Evolutionary conservation across 2,888 invertebrate species (phyloP), one percentile per base, ranked within the genome.

Genomic region (Spilarctia lutea): DNA sequence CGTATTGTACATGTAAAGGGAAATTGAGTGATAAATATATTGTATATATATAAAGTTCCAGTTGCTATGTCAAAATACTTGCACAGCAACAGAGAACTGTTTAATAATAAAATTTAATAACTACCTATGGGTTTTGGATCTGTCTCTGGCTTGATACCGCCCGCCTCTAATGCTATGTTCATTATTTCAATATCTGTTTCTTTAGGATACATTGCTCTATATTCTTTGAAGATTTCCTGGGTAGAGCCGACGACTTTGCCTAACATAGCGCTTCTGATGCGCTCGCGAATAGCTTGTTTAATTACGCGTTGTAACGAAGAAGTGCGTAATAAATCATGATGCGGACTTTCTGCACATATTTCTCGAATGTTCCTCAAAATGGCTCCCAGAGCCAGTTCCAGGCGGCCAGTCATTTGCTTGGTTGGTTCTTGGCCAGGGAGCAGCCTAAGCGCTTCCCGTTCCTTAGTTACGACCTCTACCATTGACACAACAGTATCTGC

Each of bases 351-450:
- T 3, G 69, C 79, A 73, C 80, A 84, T 65, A 79, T 71, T 8
- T 77, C 70, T 80, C 86, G 91, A 56, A 94, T 82, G 45, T 91
- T 87, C 85, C 93, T 94, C 74, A 94, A 77, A 65, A 95, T 88
- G 63, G 68, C 74, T 73, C 95, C 94, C 71, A 95, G 81, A 33
- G 92, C 92, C 73, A 94, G 81, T 86, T 94, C 94, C 75, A 95
- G 80, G n/a, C 94, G 91, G 60, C 94, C 94, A 42, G 79, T 86
- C 80, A 93, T 76, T 81, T 90, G 90, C 65, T 82, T 83, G 60
- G 88, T 80, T 4, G 93, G 92, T 74, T 81, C 82, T 45, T 80
- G 76, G 81, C 91, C 88, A 13, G 89, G 81, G 68, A 81, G 83
- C 75, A 91, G 81, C 78, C 89, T 77, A 56, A 77, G 6, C 65